phyloP scores from a whole-genome alignment of 1,140 invertebrate species.

The Nautilus pompilius region DNA sequence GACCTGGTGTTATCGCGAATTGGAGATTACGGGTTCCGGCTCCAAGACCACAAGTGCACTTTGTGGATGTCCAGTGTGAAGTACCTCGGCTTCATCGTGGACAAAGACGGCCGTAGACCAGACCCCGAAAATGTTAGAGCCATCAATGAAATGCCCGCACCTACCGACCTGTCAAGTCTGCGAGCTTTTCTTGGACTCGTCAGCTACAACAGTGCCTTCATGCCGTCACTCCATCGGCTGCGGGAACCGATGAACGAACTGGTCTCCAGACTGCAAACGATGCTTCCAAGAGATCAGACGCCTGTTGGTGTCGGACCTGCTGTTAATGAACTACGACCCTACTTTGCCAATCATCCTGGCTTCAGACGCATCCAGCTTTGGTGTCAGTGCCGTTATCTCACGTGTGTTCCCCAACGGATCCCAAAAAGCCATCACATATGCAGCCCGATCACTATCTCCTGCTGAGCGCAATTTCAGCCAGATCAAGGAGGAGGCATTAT shows the following conservation, averaged over 20 bases:
- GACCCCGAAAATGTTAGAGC: constrained; percentile 16
- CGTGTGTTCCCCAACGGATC: constrained; percentile 47
- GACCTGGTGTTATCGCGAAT: constrained; percentile 18
- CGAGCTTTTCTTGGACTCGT: constrained; percentile 17
- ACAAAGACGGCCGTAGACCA: constrained; percentile 12
- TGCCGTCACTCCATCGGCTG: constrained; percentile 14
- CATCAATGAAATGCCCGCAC: constrained; percentile 23
- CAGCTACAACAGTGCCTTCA: constrained; percentile 19
- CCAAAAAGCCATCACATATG: constrained; percentile 55
- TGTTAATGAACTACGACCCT: constrained; percentile 15
- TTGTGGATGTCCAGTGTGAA: constrained; percentile 11
- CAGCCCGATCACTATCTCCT: constrained; percentile 48
- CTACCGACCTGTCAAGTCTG: constrained; percentile 12
- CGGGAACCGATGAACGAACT: constrained; percentile 14
- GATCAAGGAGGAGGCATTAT: constrained; percentile 59
- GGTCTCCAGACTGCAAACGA: constrained; percentile 12
- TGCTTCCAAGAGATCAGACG: constrained; percentile 15
- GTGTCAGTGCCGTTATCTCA: constrained; percentile 56
- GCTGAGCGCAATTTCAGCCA: constrained; percentile 59
- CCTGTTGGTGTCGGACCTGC: constrained; percentile 12
- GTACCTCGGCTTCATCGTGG: constrained; percentile 18
- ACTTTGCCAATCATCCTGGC: constrained; percentile 30
- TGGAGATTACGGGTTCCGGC: neutral
- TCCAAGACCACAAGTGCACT: constrained; percentile 13
- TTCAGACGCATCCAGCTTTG: constrained; percentile 57